Base-by-base conservation (phyloP, 2,113 vertebrate species). In the Serinus canaria region DNA sequence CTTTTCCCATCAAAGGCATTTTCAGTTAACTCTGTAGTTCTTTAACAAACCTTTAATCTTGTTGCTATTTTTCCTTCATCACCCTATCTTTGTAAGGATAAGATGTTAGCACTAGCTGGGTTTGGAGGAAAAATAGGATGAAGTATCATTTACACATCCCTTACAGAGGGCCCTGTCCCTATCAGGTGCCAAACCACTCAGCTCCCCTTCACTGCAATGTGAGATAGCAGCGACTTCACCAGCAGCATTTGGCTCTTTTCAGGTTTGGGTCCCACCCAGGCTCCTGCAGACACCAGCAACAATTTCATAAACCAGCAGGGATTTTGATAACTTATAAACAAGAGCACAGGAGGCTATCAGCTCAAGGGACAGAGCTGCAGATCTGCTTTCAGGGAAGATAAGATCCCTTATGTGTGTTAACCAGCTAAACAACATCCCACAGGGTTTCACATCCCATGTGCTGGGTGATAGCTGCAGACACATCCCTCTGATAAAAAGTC, bases 51-150 rank as follows among this genome's bases (percentile, higher is more conserved):
- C 72, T 89, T 89, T 55, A 5, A 66, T 84, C 89, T 69, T 58
- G 47, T 75, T 69, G 41, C 31, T 94, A 13, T 68, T 87, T 68
- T 83, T 25, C 43, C 11, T 73, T 87, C 81, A 85, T 24, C 83
- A 55, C 43, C 46, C 72, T 44, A 3, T 60, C 77, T 87, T 75
- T 35, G 20, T 22, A 31, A 55, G 52, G 74, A 64, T 75, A 92
- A 92, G 94, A 55, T 67, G 17, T 39, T 80, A 64, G 79, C 33
- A 74, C 18, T 66, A 73, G 46, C n/a, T 80, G 59, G 12, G 4
- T 79, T 84, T 77, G 68, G 41, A 94, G 81, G 52, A 67, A 81
- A 94, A 96, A 58, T 17, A 78, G 73, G 39, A 81, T 60, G 44
- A 83, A 31, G 37, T 24, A 72, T 72, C 50, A 76, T 69, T 72